Evolutionary conservation across 2,888 invertebrate species (phyloP).

Genomic region (Caenorhabditis doughertyi): DNA sequence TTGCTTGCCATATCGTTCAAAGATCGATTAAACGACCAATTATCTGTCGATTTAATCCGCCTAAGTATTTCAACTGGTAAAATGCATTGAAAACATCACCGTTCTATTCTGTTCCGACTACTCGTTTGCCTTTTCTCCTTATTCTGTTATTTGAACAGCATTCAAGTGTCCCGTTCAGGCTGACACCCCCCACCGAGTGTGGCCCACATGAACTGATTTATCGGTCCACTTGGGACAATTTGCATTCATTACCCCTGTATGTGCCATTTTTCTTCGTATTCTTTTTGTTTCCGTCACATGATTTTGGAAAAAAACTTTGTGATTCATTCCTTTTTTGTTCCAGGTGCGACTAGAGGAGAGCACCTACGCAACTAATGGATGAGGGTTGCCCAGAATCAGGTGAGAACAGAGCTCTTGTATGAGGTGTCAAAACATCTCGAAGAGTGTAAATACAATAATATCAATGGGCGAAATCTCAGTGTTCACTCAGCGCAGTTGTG

Average conservation of each 20-base stretch:
- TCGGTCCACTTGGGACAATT: slow-evolving; percentile 46
- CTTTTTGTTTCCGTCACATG: background rate
- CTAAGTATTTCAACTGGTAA: background rate
- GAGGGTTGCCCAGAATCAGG: slow-evolving; percentile 25
- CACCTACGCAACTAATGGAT: slow-evolving; percentile 11
- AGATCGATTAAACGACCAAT: slow-evolving; percentile 14
- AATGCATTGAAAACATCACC: slow-evolving; percentile 5
- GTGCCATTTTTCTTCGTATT: background rate
- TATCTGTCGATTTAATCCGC: slow-evolving; percentile 11
- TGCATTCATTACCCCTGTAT: slow-evolving; percentile 43
- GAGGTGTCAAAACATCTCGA: slow-evolving; percentile 34
- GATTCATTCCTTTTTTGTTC: background rate
- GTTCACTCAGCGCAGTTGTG: slow-evolving; percentile 17
- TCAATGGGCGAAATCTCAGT: slow-evolving; percentile 1
- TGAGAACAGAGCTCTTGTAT: slow-evolving; percentile 1
- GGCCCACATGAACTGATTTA: slow-evolving; percentile 52
- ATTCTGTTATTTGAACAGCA: slow-evolving; percentile 36
- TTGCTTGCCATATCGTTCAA: slow-evolving; percentile 2
- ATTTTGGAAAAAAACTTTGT: background rate
- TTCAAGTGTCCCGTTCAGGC: slow-evolving; percentile 32
- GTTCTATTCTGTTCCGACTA: background rate
- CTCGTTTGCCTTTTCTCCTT: slow-evolving; percentile 18
- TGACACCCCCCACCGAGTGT: slow-evolving; percentile 47
- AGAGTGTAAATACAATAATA: slow-evolving; percentile 12
- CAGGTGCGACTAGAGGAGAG: slow-evolving; percentile 4